These are phyloP conservation scores for Coccyzus lansbergi DNA, from an alignment of 2,797 vertebrate genomes.

Conservation along the genomic window DNA sequence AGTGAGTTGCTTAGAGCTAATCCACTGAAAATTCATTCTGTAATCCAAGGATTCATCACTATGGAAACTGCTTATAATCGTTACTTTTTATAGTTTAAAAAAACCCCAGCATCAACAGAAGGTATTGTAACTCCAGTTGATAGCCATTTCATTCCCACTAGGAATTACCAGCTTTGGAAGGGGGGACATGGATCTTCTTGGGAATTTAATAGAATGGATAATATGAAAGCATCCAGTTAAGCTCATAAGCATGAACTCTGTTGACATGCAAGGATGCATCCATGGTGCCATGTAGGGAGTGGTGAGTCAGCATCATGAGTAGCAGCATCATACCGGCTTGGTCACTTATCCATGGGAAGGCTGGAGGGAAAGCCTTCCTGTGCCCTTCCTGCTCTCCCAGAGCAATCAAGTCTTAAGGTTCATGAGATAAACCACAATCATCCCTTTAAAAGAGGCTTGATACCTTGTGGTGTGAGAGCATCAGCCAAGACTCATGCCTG, in stretches of 20 bases:
- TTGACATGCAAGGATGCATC: neutral
- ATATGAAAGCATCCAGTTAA: neutral
- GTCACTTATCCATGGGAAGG: neutral
- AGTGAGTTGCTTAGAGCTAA: conserved; percentile 63
- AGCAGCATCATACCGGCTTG: neutral
- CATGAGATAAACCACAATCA: neutral
- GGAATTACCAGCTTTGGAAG: neutral
- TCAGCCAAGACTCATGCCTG: neutral
- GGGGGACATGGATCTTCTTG: neutral
- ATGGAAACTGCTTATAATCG: conserved; percentile 77
- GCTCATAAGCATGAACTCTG: neutral
- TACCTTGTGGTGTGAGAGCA: neutral
- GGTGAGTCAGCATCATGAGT: neutral
- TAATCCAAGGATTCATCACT: conserved; percentile 69
- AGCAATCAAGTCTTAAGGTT: neutral
- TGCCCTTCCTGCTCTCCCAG: neutral
- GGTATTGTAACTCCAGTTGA: conserved; percentile 18
- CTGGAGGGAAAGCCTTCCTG: neutral
- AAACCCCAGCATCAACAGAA: conserved; percentile 15
- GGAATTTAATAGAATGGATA: neutral
- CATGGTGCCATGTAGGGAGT: accelerated
- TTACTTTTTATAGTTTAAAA: conserved; percentile 69
- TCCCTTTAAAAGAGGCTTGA: neutral
- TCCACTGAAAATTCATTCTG: conserved; percentile 66
- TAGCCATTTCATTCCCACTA: neutral